phyloP scores from a whole-genome alignment of 2,888 invertebrate genomes.

The Ophonus ardosiacus region DNA sequence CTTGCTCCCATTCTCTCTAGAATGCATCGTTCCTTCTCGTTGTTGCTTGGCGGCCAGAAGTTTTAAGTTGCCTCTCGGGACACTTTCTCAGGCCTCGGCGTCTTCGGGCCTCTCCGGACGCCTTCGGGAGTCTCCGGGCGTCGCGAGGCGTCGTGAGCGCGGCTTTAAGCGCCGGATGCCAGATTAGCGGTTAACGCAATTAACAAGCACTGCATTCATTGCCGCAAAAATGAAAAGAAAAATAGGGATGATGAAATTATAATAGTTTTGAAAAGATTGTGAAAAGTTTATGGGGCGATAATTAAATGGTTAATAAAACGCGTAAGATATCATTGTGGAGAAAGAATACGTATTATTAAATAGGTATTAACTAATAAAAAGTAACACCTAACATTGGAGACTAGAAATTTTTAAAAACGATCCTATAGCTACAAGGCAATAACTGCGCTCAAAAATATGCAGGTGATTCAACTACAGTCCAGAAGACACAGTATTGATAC shows the following conservation, averaged over 20 bases:
- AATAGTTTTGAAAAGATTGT: neutral
- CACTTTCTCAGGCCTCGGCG: too few species aligned
- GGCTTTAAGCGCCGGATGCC: slow-evolving; percentile 69
- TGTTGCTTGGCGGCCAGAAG: slow-evolving; percentile 9
- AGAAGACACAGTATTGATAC: too few species aligned
- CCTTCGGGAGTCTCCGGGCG: neutral
- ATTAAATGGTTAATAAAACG: neutral
- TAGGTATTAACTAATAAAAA: too few species aligned
- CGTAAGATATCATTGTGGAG: neutral
- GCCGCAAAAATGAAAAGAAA: neutral
- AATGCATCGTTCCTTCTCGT: neutral
- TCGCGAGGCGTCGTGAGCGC: slow-evolving; percentile 65
- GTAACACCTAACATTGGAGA: too few species aligned
- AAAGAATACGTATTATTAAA: neutral
- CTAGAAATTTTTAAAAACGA: too few species aligned
- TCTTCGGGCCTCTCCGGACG: too few species aligned
- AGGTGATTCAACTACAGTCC: too few species aligned
- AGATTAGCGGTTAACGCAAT: slow-evolving; percentile 73
- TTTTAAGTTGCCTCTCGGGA: slow-evolving; percentile 60
- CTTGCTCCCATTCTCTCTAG: too few species aligned
- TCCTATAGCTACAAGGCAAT: too few species aligned
- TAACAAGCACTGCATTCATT: slow-evolving; percentile 68
- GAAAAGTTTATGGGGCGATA: neutral
- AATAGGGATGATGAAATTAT: neutral
- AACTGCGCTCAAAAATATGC: too few species aligned